Evolutionary conservation across 2,888 invertebrate genomes (phyloP).

Genomic region (Harpalus rubripes): DNA sequence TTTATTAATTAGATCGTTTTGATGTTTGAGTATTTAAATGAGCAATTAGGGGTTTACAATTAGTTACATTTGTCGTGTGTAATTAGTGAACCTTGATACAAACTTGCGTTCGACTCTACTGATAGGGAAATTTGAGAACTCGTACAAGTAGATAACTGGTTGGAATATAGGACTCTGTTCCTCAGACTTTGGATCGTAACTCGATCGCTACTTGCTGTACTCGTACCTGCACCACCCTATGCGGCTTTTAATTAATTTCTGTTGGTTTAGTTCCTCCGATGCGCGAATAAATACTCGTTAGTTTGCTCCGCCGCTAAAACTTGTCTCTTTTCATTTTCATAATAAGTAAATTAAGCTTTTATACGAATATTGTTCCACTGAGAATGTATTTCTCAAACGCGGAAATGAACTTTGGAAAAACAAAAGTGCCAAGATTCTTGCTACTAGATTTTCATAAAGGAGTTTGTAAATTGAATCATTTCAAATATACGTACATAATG

Average conservation of each 20-base stretch:
- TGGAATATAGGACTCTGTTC: constrained; percentile 8
- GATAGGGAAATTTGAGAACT: constrained; percentile 41
- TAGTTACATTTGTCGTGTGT: constrained; percentile 44
- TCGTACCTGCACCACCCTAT: constrained; percentile 17
- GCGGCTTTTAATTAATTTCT: constrained; percentile 45
- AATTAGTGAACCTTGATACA: constrained; percentile 44
- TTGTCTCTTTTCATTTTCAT: constrained; percentile 29
- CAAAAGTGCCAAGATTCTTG: not conserved
- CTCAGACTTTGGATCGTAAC: too few species aligned
- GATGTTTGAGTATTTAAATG: constrained; percentile 46
- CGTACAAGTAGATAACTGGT: constrained; percentile 46
- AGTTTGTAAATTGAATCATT: too few species aligned
- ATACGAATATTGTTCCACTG: constrained; percentile 5
- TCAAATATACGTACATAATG: too few species aligned
- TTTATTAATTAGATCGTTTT: constrained; percentile 44
- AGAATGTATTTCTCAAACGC: not conserved
- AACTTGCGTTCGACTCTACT: constrained; percentile 38
- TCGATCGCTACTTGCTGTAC: not conserved
- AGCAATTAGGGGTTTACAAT: constrained; percentile 38
- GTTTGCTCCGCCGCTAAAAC: constrained; percentile 22
- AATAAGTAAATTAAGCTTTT: constrained; percentile 12
- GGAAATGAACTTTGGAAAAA: not conserved
- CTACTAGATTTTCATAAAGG: too few species aligned
- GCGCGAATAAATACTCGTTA: constrained; percentile 38
- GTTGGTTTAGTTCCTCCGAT: constrained; percentile 49